Evolutionary conservation across 2,113 vertebrate species (phyloP), one percentile per base, ranked within the genome.

Genomic region (Bungarus multicinctus): DNA sequence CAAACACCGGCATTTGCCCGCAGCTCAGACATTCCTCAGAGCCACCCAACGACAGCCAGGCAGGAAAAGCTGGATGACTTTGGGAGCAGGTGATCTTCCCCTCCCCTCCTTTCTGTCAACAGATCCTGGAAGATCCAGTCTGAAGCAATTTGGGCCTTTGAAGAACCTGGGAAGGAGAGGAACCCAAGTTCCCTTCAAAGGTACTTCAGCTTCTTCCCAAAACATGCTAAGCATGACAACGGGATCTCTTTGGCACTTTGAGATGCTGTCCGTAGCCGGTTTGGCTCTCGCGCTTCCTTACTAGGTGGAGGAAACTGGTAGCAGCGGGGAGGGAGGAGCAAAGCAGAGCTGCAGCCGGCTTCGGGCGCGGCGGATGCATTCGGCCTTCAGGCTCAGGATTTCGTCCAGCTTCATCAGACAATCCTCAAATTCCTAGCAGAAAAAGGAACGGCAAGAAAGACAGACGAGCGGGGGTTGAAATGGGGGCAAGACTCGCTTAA

Each of bases 341-440:
- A 98, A 97, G 92, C 92, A 98, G 2, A 97, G 95, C 94, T 98
- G 98, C 69, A 99, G 96, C 87, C 98, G 98, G 93, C 96, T 95
- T 94, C 98, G 97, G 96, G 98, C 97, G 0, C 85, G 97, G 85
- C 98, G 97, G 89, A 99, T 97, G 90, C 98, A 98, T 92, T 94
- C 94, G 0, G 97, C 97, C 94, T 99, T 99, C 96, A 97, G 96
- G 81, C 96, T 93, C 97, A 98, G 96, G 92, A 99, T 97, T 95
- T 98, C 98, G 92, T 98, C 98, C 94, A 99, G 95, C 94, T 97
- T 98, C 88, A 95, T 94, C 91, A 98, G 96, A 14, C 98, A 98
- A 53, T 98, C 98, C 91, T 94, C 96, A 96, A 99, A 99, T 93
- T 98, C 97, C 99, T 99, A 94, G 53, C 5, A 94, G 53, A 60